Conservation (phyloP, 2,113 vertebrate genomes). For the Prunella himalayana region DNA sequence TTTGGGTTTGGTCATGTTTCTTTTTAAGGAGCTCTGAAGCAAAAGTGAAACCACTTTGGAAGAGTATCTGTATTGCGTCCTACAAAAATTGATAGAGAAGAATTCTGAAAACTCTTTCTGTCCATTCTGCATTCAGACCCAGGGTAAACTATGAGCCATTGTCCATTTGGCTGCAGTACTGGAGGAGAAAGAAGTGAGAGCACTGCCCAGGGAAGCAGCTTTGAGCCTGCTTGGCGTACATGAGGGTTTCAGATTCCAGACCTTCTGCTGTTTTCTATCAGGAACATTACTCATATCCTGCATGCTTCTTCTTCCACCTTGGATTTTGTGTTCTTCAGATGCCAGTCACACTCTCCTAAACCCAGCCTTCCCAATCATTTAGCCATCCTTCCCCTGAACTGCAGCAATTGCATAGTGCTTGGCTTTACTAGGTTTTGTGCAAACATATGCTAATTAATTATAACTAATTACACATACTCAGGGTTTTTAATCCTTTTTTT, state of each 20-base stretch:
- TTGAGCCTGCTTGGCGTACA: neutral
- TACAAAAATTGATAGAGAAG: neutral
- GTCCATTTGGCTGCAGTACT: neutral
- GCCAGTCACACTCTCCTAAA: neutral
- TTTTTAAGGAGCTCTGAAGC: neutral
- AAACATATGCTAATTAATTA: conserved; percentile 9
- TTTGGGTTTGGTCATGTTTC: neutral
- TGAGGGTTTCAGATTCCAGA: neutral
- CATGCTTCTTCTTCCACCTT: neutral
- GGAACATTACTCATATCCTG: neutral
- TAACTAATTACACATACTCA: neutral
- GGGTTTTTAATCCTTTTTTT: neutral
- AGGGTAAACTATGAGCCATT: neutral
- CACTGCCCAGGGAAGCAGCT: neutral
- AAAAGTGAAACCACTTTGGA: neutral
- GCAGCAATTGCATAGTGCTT: neutral
- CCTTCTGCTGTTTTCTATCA: neutral
- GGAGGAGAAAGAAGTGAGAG: neutral
- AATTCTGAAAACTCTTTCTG: neutral
- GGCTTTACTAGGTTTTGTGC: neutral
- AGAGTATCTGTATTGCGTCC: neutral
- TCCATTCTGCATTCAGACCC: neutral
- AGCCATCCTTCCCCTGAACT: neutral
- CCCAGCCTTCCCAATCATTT: neutral
- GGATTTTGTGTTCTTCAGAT: neutral